phyloP scores from a whole-genome alignment of 2,888 invertebrate genomes.

The Venusia cambrica region DNA sequence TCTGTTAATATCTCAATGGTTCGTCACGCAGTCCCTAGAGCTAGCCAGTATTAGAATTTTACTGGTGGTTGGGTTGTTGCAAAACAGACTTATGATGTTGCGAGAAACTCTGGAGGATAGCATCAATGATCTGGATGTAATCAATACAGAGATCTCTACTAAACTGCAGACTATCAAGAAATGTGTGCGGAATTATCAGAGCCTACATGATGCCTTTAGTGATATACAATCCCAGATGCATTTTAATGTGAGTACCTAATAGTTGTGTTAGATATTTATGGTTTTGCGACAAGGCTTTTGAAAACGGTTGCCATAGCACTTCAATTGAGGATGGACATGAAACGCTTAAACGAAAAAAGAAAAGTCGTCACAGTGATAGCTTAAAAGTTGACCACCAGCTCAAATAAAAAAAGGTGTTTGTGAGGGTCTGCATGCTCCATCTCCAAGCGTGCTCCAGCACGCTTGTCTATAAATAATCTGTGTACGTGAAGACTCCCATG shows the following conservation, averaged over 20 bases:
- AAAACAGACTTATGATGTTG: conserved; percentile 1
- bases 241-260: conserved; percentile 1
- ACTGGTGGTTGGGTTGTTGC: conserved; percentile 4
- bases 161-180: conserved; percentile 3
- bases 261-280: conserved; percentile 4
- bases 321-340: no score
- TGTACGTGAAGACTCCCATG: no score
- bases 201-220: conserved; percentile 5
- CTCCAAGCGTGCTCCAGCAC: no score
- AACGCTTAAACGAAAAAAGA: no score
- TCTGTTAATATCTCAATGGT: not conserved
- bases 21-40: not conserved
- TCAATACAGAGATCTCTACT: not conserved
- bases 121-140: not conserved
- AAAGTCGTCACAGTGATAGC: no score
- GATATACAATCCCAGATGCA: conserved; percentile 2
- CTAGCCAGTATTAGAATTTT: conserved; percentile 1
- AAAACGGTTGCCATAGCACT: no score
- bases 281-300: no score
- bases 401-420: no score
- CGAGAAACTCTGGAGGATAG: conserved; percentile 1
- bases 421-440: no score
- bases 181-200: conserved; percentile 2
- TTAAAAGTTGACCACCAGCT: no score
- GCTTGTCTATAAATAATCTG: no score